Evolutionary conservation across 2,113 vertebrate species (phyloP).

Genomic region (Semnornis frantzii): DNA sequence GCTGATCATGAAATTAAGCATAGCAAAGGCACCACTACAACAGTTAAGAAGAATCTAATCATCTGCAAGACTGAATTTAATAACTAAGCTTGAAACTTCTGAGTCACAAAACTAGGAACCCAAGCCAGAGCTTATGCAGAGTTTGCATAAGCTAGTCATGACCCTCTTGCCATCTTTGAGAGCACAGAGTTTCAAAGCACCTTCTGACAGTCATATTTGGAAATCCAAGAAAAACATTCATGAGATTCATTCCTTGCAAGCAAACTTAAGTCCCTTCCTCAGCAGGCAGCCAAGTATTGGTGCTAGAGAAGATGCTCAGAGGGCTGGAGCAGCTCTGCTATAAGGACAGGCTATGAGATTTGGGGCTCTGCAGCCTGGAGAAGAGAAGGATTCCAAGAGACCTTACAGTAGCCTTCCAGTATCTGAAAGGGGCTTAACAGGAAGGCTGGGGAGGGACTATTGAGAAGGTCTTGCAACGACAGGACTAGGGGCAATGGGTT

Average conservation of each 20-base stretch:
- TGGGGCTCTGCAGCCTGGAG: too few relatives aligned
- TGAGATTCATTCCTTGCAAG: not conserved
- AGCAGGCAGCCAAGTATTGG: not conserved
- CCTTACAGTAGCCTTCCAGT: too few relatives aligned
- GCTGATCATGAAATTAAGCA: not conserved
- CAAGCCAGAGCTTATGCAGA: not conserved
- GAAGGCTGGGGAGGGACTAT: too few relatives aligned
- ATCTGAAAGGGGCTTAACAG: too few relatives aligned
- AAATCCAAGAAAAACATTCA: not conserved
- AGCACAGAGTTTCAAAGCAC: not conserved
- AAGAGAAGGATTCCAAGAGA: too few relatives aligned
- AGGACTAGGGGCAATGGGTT: too few relatives aligned
- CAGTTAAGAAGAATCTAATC: not conserved
- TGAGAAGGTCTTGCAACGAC: too few relatives aligned
- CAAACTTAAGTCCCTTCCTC: not conserved
- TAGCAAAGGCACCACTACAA: not conserved
- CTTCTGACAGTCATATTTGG: not conserved
- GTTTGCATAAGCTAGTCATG: not conserved
- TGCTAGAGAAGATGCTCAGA: not conserved
- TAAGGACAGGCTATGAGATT: too few relatives aligned
- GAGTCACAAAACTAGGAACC: not conserved
- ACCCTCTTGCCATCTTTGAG: not conserved
- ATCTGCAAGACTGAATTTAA: not conserved
- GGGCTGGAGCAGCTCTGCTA: too few relatives aligned
- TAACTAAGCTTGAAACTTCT: not conserved